Base-by-base conservation (phyloP, 2,888 invertebrate species). In the Lepidonotus clava region DNA sequence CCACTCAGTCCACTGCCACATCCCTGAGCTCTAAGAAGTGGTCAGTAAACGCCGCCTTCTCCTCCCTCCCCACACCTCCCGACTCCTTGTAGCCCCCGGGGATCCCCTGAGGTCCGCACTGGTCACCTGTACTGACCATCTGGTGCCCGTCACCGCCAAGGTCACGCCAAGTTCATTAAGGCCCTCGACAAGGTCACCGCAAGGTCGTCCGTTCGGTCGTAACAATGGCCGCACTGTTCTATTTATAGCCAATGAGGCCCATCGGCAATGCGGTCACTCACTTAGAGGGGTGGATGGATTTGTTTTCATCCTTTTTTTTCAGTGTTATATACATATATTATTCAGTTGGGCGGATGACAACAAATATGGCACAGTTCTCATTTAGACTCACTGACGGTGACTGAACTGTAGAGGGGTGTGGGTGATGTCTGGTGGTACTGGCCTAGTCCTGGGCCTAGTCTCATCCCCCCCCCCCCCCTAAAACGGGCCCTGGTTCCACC, bases 161-260 rank as follows among this genome's bases (percentile, higher is more conserved):
- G 61, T 61, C 61, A 61, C 61, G 61, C 61, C 61, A 28, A 61
- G 61, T 61, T 61, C 61, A 61, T 61, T 61, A 61, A 61, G 61
- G 61, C 61, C 61, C 24, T 28, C 28, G 11, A n/a, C 61, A 61
- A 61, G 61, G 61, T 61, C 61, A 61, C 28, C 28, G 11, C 61
- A 61, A 61, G 61, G 61, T 61, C 61, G 61, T 24, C 24, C 61
- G 61, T 61, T 61, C 1, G 28, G 24, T 18, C 21, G 0, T 61
- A 24, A 61, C 61, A 61, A 61, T 61, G 24, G 61, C n/a, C 4
- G 28, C 28, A n/a, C n/a, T 61, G 28, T 61, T 24, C 61, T 61
- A 61, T 61, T 61, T 61, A 61, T 61, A 28, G 28, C 18, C 2
- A 18, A 28, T 61, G 61, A 11, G 28, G 61, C 28, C n/a, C n/a